Evolutionary conservation across 2,113 vertebrate species (phyloP), one percentile per base, ranked within the genome.

Genomic region (Hydrochoerus hydrochaeris): DNA sequence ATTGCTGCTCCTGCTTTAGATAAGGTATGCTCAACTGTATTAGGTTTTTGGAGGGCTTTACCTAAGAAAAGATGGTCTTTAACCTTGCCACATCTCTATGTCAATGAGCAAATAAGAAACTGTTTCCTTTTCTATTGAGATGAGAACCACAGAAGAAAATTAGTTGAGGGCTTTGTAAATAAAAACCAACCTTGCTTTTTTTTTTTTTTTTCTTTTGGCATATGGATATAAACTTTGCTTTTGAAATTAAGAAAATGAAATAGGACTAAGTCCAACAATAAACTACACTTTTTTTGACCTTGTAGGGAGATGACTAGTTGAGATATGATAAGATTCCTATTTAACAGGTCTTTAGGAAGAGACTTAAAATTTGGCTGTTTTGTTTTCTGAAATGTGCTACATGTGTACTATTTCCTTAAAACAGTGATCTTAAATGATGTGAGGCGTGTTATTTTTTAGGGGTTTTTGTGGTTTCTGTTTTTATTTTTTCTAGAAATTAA

Each of bases 191-290:
- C 16, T 67, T 83, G 65, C 41, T 35, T 81, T 88, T 85, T 88
- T 44, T n/a, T 49, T 49, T 49, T 49, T 52, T 52, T 52, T 52
- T 52, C 8, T 84, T 90, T 91, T 60, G 22, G 49, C 17, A 69
- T 78, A 81, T 52, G 75, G 88, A 60, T n/a, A 73, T 44, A 90
- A 95, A 88, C 62, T 94, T 26, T 91, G 14, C 60, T 83, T 94
- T 90, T 91, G 71, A 96, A 94, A 95, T 92, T 60, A 69, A 95
- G 82, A 89, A 73, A 78, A 46, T 93, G 90, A 80, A 94, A 86
- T 58, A 20, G 86, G 90, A 38, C 54, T 88, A 80, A 60, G 41
- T 91, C 60, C 24, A 87, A 38, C 14, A 69, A 6, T 88, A 81
- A 92, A 32, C 16, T 62, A 46, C 9, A 22, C 81, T 95, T 93